These are phyloP conservation scores for Aspiorhynchus laticeps DNA, from an alignment of 2,113 vertebrate genomes.

Conservation along the genomic window DNA sequence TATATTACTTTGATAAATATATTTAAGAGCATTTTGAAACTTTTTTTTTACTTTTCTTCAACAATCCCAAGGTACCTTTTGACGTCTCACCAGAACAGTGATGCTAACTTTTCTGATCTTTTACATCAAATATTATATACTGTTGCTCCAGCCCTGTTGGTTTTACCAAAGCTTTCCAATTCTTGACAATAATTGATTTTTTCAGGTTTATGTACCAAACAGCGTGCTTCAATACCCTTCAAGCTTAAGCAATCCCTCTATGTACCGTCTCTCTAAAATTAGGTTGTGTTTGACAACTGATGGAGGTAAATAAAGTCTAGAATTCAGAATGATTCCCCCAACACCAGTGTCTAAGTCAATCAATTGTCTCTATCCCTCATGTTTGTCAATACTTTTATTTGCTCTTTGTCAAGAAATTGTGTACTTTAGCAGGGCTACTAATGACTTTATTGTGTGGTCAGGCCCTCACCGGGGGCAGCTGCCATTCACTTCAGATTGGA, in stretches of 20 bases:
- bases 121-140: not conserved
- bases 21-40: not conserved
- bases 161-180: not conserved
- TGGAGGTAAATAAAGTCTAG: constrained; percentile 21
- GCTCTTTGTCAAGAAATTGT: constrained; percentile 41
- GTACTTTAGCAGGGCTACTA: constrained; percentile 47
- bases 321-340: constrained; percentile 17
- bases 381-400: constrained; percentile 53
- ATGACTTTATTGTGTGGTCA: constrained; percentile 51
- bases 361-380: constrained; percentile 39
- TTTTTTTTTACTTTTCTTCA: not conserved
- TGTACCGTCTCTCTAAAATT: not conserved
- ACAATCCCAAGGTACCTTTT: not conserved
- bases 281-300: constrained; percentile 10
- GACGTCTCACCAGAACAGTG: no score
- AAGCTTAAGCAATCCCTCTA: not conserved
- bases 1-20: no score
- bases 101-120: no score
- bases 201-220: not conserved
- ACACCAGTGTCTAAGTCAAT: constrained; percentile 19
- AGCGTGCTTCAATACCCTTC: not conserved
- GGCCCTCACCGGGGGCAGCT: constrained; percentile 34
- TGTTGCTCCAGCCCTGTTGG: not conserved
- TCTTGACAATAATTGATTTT: not conserved
- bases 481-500: constrained; percentile 40